Percentiles rank a stretch among this genome's conserved stretches.
phyloP scores from a whole-genome alignment of 2,888 invertebrate species.

The Eilema griseolum region DNA sequence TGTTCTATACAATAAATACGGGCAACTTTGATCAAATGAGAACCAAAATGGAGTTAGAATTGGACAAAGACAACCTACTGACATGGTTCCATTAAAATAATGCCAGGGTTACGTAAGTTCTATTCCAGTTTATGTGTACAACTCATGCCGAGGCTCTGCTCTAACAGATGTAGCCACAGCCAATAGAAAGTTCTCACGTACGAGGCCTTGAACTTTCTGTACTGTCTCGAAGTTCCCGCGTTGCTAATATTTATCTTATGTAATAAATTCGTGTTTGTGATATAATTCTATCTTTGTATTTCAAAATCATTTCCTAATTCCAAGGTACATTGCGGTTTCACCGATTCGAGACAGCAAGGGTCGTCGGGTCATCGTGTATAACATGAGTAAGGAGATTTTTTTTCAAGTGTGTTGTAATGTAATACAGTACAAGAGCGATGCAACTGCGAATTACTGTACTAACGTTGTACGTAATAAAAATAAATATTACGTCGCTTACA shows the following conservation, averaged over 20 bases:
- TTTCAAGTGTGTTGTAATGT: slow-evolving; percentile 43
- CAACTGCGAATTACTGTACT: slow-evolving; percentile 39
- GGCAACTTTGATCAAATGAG: slow-evolving; percentile 29
- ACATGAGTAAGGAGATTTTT: slow-evolving; percentile 83
- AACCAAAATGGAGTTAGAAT: slow-evolving; percentile 28
- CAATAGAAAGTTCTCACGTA: slow-evolving; percentile 60
- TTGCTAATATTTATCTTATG: slow-evolving; percentile 51
- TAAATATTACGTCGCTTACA: slow-evolving; percentile 19
- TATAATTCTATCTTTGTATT: slow-evolving; percentile 62
- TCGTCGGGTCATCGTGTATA: slow-evolving; percentile 90
- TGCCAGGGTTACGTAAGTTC: slow-evolving; percentile 47
- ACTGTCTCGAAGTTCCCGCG: slow-evolving; percentile 34
- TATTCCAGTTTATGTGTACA: slow-evolving; percentile 38
- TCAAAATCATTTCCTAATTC: slow-evolving; percentile 67
- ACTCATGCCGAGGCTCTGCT: slow-evolving; percentile 23
- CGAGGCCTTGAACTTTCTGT: slow-evolving; percentile 60
- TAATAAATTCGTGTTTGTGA: slow-evolving; percentile 48
- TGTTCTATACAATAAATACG: background rate
- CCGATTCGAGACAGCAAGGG: slow-evolving; percentile 91
- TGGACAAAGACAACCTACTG: slow-evolving; percentile 56
- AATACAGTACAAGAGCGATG: slow-evolving; percentile 36
- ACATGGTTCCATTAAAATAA: slow-evolving; percentile 57
- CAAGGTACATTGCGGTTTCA: slow-evolving; percentile 91
- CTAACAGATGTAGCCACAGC: slow-evolving; percentile 26
- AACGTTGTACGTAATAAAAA: slow-evolving; percentile 11